These are phyloP conservation scores for Strigamia crassipes DNA, from an alignment of 2,888 invertebrate genomes.

Conservation along the genomic window DNA sequence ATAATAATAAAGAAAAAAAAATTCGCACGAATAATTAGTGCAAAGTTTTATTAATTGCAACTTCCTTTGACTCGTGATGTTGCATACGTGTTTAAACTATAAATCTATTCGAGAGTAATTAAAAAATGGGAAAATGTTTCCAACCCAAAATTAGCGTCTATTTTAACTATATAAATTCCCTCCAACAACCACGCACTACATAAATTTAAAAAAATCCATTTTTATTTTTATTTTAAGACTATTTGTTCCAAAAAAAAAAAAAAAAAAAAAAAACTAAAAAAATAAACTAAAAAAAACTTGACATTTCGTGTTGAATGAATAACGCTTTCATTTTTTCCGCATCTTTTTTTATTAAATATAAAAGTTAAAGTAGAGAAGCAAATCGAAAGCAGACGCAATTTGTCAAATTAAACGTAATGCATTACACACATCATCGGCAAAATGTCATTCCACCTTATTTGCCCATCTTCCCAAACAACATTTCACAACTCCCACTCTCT, in stretches of 20 bases:
- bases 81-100: not conserved
- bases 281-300: not conserved
- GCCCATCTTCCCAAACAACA: not conserved
- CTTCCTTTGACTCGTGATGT: conserved; percentile 1
- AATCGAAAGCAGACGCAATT: not conserved
- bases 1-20: no score
- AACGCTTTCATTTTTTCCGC: not conserved
- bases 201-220: no score
- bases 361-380: not conserved
- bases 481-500: not conserved
- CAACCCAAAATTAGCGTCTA: not conserved
- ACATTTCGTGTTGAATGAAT: conserved; percentile 2
- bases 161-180: no score
- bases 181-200: no score
- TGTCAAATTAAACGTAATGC: not conserved
- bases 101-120: not conserved
- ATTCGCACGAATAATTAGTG: not conserved
- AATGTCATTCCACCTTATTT: not conserved
- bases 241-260: not conserved
- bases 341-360: not conserved
- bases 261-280: no score
- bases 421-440: not conserved
- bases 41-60: not conserved
- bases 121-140: not conserved
- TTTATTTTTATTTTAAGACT: not conserved